Evolutionary conservation across 2,888 invertebrate species (phyloP).

Genomic region (Phaedon cochleariae): DNA sequence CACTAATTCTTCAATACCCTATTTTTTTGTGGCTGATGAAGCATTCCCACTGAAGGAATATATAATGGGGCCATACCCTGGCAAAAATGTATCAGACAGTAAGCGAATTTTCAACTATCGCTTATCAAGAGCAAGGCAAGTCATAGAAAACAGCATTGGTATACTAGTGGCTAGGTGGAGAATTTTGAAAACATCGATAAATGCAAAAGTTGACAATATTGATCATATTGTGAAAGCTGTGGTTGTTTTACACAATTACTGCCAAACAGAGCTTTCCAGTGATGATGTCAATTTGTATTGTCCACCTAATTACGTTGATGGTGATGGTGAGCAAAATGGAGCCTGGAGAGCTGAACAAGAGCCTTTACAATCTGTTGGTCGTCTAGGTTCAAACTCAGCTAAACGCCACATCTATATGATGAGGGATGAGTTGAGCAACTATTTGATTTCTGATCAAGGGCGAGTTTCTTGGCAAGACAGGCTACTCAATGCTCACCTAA

Average conservation of each 20-base stretch:
- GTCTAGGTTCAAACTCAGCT: too few relatives aligned
- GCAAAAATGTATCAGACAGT: conserved; percentile 5
- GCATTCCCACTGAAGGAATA: conserved; percentile 9
- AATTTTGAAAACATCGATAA: conserved; percentile 19
- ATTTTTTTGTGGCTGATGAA: conserved; percentile 17
- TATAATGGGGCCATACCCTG: conserved; percentile 15
- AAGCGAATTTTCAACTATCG: conserved; percentile 28
- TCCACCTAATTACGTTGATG: not conserved
- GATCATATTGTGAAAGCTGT: conserved; percentile 1
- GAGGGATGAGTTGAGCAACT: too few relatives aligned
- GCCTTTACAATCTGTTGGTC: too few relatives aligned
- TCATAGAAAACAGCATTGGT: conserved; percentile 33
- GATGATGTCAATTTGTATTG: not conserved
- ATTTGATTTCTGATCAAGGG: too few relatives aligned
- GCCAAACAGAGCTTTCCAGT: not conserved
- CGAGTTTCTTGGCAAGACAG: too few relatives aligned
- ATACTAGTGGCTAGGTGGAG: conserved; percentile 34
- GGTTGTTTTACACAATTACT: not conserved
- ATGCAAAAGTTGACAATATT: not conserved
- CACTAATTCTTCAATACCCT: not conserved
- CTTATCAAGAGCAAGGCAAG: conserved; percentile 23
- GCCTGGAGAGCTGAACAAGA: too few relatives aligned
- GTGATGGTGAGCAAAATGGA: not conserved
- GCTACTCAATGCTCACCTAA: too few relatives aligned
- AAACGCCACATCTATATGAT: too few relatives aligned